Evolutionary conservation across 2,888 invertebrate genomes (phyloP), one percentile per base, ranked within the genome.

Genomic region (Drosophila barbarae): DNA sequence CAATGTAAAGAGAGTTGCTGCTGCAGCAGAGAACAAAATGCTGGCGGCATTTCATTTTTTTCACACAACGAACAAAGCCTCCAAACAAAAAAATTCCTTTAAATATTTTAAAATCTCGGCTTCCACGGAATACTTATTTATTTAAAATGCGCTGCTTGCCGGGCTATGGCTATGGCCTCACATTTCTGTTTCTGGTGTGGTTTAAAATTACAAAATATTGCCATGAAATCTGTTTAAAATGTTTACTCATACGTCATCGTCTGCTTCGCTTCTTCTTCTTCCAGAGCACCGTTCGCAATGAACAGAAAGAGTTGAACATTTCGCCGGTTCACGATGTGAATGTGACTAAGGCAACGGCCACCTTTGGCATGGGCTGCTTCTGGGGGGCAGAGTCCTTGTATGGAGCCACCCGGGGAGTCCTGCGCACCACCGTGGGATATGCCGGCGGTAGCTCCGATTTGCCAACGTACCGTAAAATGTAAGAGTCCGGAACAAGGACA

Each of bases 351-450:
- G 86, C 89, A 34, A 88, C 87, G 7, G 97, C 96, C 6, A 96
- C 96, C 0, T 96, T 97, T 88, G 96, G 96, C 12, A 96, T 97
- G 96, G 96, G 96, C 13, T 97, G 97, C 89, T 97, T 97, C 90
- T 97, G 97, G 97, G 95, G 95, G 32, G 95, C 95, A 56, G 97
- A 97, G 88, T 94, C 95, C 1, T 90, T 95, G 56, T 97, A 94
- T 88, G 96, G 97, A 2, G 89, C 84, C 7, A 88, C 89, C 3
- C 89, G 87, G 23, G 95, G 95, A 21, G 95, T 98, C 21, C 89
- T 97, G 52, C 92, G 96, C 61, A 98, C 98, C n/a, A 91, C 95
- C 71, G 98, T 98, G 32, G 98, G 98, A 15, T 98, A 96, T 90
- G 93, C 96, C 2, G 98, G 98, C 13, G 98, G 98, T 44, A 93